These are phyloP conservation scores for Uloborus diversus DNA, from an alignment of 1,140 invertebrate genomes.

Conservation along the genomic window DNA sequence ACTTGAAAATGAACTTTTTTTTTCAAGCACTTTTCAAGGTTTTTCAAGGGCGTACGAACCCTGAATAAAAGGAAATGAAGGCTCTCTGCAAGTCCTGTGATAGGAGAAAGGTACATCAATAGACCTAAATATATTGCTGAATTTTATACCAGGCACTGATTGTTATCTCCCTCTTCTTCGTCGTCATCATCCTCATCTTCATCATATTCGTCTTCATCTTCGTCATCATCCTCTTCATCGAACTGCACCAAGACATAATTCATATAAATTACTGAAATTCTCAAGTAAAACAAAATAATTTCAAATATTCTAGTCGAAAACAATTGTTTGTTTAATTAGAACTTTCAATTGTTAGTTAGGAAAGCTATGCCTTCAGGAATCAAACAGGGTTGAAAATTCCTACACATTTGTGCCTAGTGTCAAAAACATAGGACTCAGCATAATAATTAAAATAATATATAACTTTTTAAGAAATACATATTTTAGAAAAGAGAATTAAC, in stretches of 20 bases:
- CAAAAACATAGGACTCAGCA: not conserved
- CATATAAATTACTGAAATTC: not conserved
- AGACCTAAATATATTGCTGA: too few relatives aligned
- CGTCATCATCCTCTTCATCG: conserved; percentile 55
- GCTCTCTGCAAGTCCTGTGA: not conserved
- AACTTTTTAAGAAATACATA: too few relatives aligned
- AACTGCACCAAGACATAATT: conserved; percentile 11
- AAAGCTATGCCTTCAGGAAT: not conserved
- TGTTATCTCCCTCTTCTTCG: conserved; percentile 52
- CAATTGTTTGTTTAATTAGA: not conserved
- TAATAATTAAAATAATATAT: too few relatives aligned
- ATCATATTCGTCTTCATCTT: conserved; percentile 57
- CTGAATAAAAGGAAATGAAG: not conserved
- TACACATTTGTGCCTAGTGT: not conserved
- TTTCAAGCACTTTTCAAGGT: not conserved
- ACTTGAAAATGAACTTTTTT: not conserved
- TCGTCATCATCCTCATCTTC: conserved; percentile 58
- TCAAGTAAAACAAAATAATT: not conserved
- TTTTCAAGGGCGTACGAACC: not conserved
- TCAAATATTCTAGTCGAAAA: not conserved
- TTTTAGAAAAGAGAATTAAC: too few relatives aligned
- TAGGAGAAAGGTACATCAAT: not conserved
- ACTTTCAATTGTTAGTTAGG: not conserved
- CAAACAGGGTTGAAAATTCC: not conserved
- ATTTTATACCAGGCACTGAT: conserved; percentile 29